phyloP scores from a whole-genome alignment of 2,888 invertebrate species.

The Amiota communis region DNA sequence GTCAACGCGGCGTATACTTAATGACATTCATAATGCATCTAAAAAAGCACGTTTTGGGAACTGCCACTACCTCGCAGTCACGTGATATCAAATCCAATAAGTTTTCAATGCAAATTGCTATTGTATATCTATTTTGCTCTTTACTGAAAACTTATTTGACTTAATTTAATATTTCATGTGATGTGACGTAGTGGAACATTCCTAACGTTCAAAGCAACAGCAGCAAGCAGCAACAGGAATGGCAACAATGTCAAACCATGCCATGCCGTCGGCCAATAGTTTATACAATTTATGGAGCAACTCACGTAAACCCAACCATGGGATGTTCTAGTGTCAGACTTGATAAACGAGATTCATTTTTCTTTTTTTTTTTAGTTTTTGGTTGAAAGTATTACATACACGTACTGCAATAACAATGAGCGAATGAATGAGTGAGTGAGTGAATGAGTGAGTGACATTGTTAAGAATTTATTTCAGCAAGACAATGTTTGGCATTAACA shows the following conservation, averaged over 20 bases:
- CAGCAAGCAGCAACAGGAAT: neutral
- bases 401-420: neutral
- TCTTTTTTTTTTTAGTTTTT: neutral
- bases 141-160: constrained; percentile 14
- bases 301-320: too few relatives aligned
- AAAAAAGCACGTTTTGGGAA: constrained; percentile 57
- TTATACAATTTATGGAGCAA: too few relatives aligned
- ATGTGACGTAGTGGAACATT: constrained; percentile 73
- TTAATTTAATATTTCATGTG: constrained; percentile 65
- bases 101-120: constrained; percentile 6
- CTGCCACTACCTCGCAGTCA: constrained; percentile 71
- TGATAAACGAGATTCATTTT: neutral
- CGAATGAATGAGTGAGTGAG: neutral
- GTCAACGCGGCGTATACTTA: constrained; percentile 12
- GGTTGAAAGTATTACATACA: too few relatives aligned
- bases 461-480: constrained; percentile 13
- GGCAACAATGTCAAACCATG: neutral
- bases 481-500: neutral
- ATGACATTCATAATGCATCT: neutral
- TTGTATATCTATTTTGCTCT: neutral
- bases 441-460: constrained; percentile 2
- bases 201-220: constrained; percentile 60
- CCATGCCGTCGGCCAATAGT: neutral
- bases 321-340: neutral
- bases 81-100: constrained; percentile 58